These are phyloP conservation scores for Acromyrmex heyeri DNA, from an alignment of 1,140 invertebrate species.

Conservation along the genomic window DNA sequence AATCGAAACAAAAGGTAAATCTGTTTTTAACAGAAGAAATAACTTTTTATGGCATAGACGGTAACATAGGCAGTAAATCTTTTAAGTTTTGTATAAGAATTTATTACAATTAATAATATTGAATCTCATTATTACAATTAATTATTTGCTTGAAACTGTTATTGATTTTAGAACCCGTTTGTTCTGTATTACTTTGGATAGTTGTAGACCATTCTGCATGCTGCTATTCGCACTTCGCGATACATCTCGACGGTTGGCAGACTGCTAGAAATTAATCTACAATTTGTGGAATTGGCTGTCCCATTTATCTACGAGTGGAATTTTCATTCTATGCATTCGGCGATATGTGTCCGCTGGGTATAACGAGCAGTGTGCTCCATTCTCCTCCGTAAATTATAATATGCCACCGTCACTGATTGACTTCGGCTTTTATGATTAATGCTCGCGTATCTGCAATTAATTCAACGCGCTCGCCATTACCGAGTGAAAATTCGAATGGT, in stretches of 20 bases:
- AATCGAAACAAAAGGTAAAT: constrained; percentile 1
- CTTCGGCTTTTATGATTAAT: constrained; percentile 63
- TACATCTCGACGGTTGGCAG: constrained; percentile 1
- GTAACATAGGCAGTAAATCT: neutral
- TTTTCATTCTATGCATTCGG: constrained; percentile 48
- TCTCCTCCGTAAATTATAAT: constrained; percentile 58
- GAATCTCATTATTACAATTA: neutral
- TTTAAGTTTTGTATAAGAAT: neutral
- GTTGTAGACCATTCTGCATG: neutral
- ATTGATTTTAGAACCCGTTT: neutral
- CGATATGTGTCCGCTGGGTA: constrained; percentile 43
- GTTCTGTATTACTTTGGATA: neutral
- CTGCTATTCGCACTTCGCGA: constrained; percentile 18
- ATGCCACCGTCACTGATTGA: constrained; percentile 60
- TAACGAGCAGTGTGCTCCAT: constrained; percentile 49
- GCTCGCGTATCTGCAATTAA: constrained; percentile 58
- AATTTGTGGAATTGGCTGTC: constrained; percentile 58
- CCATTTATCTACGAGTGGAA: constrained; percentile 54
- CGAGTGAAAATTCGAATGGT: constrained; percentile 50
- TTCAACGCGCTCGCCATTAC: constrained; percentile 47
- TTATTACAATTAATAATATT: neutral
- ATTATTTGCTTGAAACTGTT: neutral
- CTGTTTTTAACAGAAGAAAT: neutral
- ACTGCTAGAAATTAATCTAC: constrained; percentile 62
- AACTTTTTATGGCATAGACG: neutral